phyloP scores from a whole-genome alignment of 1,140 invertebrate genomes.

The Drosophila auraria region DNA sequence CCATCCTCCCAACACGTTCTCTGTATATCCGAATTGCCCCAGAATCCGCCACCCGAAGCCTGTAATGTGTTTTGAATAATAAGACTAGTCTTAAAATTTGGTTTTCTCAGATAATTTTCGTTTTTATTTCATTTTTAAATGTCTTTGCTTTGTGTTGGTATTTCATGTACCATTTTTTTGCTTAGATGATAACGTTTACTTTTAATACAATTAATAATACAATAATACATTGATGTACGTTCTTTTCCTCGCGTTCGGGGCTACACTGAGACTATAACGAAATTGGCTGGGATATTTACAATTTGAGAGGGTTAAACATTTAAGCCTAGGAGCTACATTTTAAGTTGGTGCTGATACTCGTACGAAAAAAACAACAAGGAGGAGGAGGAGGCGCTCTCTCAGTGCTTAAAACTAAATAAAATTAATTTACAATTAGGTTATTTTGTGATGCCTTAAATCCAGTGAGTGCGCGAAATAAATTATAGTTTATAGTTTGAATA shows the following conservation, averaged over 20 bases:
- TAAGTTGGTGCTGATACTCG: slow-evolving; percentile 37
- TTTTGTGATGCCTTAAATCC: slow-evolving; percentile 25
- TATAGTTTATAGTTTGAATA: slow-evolving; percentile 61
- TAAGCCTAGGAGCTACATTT: slow-evolving; percentile 51
- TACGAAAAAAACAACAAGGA: slow-evolving; percentile 72
- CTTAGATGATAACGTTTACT: slow-evolving; percentile 63
- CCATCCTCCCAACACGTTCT: not conserved
- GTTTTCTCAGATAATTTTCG: slow-evolving; percentile 45
- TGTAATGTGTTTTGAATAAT: slow-evolving; percentile 12
- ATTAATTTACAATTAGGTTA: slow-evolving; percentile 76
- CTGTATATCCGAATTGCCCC: too few relatives aligned
- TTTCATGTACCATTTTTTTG: slow-evolving; percentile 46
- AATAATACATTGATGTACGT: slow-evolving; percentile 75
- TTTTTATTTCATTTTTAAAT: slow-evolving; percentile 70
- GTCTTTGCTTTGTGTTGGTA: slow-evolving; percentile 64
- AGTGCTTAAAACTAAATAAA: slow-evolving; percentile 78
- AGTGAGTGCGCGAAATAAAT: slow-evolving; percentile 69
- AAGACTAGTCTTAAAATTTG: slow-evolving; percentile 1
- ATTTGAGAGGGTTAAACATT: slow-evolving; percentile 52
- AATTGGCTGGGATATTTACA: slow-evolving; percentile 67
- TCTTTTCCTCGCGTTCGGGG: slow-evolving; percentile 43
- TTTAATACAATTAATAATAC: slow-evolving; percentile 81
- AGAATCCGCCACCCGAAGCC: not conserved
- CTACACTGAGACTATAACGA: slow-evolving; percentile 61
- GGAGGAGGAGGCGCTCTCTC: slow-evolving; percentile 61